These are phyloP conservation scores for Mormyrops boulengeri DNA, from an alignment of 2,797 vertebrate genomes.

Conservation along the genomic window DNA sequence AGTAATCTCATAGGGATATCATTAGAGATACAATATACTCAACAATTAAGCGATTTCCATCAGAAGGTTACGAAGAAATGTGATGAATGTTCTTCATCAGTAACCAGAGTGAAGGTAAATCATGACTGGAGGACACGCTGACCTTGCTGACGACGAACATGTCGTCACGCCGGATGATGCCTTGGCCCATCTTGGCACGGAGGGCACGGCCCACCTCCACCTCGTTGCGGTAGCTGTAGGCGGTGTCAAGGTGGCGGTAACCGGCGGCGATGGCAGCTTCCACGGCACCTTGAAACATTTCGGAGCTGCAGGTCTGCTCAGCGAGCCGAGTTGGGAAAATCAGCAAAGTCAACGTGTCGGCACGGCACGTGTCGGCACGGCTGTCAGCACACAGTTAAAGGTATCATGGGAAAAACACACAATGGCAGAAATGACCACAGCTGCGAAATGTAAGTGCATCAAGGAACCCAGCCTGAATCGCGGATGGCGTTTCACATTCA, in stretches of 20 bases:
- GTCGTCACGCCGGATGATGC: constrained; percentile 60
- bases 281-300: constrained; percentile 49
- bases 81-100: not conserved
- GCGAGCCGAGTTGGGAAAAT: not conserved
- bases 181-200: constrained; percentile 58
- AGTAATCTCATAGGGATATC: not conserved
- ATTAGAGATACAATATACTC: not conserved
- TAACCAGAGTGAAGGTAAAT: not conserved
- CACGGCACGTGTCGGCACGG: too few species aligned
- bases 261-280: constrained; percentile 66
- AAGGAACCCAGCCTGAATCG: not conserved
- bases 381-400: not conserved
- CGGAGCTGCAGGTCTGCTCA: constrained; percentile 20
- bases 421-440: not conserved
- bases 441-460: not conserved
- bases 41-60: not conserved
- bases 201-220: constrained; percentile 58
- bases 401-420: not conserved
- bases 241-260: constrained; percentile 66
- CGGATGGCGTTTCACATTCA: not conserved
- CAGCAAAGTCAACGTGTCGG: not conserved
- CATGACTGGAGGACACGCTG: not conserved
- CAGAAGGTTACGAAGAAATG: not conserved
- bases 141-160: constrained; percentile 71
- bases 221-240: constrained; percentile 57